Base-by-base conservation (phyloP, 2,888 invertebrate genomes). In the Cheilosia impressa region DNA sequence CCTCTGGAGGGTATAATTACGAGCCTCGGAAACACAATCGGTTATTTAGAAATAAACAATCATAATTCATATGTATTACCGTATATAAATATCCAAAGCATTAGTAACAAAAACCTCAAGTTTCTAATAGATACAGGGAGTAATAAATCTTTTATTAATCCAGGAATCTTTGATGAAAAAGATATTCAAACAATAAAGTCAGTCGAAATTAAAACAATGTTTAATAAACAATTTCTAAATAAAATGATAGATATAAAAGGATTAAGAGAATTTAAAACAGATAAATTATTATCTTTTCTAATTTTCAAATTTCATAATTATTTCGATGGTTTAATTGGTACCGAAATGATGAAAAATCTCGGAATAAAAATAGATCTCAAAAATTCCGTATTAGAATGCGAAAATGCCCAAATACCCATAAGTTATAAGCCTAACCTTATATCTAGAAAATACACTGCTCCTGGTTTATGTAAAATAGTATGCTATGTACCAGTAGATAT, bases 251-350 rank as follows among this genome's bases (percentile, higher is more conserved):
- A 17, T 5, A 55, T 81, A 6, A 27, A 65, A 34, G 77, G 73
- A 69, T 53, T 78, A 6, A 78, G 4, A 53, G 78, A 82, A 71
- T 57, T 71, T 27, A 79, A 78, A 13, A 53, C 52, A 27, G 19
- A 43, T 2, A 50, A 60, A 17, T 15, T 5, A 52, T 13, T 66
- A 2, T 22, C 4, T 24, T 82, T 82, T 41, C 10, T 82, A 43
- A 19, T 82, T 4, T 82, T 76, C 41, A 75, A 65, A 52, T 87
- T 87, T 50, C 87, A 87, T 45, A 50, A 63, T 13, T 80, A 73
- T 41, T 87, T 87, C 41, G 87, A 87, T 71, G 82, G 78, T 5
- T 43, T 88, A 34, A 31, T 85, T 10, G 87, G 85, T 13, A 38
- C 82, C 43, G 82, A 87, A 22, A 50, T 38, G 19, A 52, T 87